Evolutionary conservation across 2,888 invertebrate genomes (phyloP).

Genomic region (Cristatella mucedo): DNA sequence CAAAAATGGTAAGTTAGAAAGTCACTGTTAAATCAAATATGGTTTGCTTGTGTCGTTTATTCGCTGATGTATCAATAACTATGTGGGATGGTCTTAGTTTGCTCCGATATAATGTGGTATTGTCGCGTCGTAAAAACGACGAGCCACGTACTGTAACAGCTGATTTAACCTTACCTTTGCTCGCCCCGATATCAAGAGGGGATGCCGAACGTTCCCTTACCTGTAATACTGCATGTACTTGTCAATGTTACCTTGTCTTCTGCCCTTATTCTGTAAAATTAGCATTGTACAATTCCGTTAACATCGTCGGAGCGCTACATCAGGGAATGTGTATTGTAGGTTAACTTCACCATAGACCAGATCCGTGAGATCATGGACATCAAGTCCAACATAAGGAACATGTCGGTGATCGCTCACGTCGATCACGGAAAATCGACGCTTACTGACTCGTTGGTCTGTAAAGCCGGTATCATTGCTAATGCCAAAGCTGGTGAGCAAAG

Average conservation of each 20-base stretch:
- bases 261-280: background rate
- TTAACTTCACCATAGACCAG: slow-evolving; percentile 99
- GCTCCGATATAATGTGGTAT: too few species aligned
- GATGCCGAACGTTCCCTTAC: too few species aligned
- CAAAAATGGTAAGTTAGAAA: too few species aligned
- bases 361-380: slow-evolving; percentile 99
- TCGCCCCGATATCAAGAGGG: too few species aligned
- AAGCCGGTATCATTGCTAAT: slow-evolving; percentile 98
- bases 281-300: background rate
- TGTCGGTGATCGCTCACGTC: slow-evolving; percentile 99
- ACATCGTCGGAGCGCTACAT: background rate
- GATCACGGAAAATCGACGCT: slow-evolving; percentile 99
- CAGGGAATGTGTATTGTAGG: slow-evolving; percentile 48
- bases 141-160: too few species aligned
- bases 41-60: too few species aligned
- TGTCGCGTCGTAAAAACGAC: too few species aligned
- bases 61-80: too few species aligned
- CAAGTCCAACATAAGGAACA: slow-evolving; percentile 98
- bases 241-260: slow-evolving; percentile 1
- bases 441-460: slow-evolving; percentile 96
- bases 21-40: too few species aligned
- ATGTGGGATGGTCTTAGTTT: too few species aligned
- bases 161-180: too few species aligned
- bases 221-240: background rate
- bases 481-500: slow-evolving; percentile 96